Conservation (phyloP, 23 tunicate genomes). For the Clavelina lepadiformis region DNA sequence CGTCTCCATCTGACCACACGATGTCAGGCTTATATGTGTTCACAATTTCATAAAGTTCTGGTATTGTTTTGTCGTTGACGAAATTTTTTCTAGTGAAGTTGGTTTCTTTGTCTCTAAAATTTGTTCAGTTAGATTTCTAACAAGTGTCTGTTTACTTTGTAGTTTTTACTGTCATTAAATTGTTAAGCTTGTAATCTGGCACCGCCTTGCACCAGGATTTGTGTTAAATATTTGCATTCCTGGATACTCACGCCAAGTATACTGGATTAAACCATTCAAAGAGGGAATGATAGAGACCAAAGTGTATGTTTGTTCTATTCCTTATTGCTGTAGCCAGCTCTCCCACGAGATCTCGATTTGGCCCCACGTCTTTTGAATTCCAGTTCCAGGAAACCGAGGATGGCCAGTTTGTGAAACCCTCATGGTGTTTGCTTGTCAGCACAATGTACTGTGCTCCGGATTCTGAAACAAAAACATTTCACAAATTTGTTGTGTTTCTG, state of each 20-base stretch:
- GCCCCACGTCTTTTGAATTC: slow-evolving; percentile 79
- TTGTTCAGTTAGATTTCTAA: no score
- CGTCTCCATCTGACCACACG: slow-evolving; percentile 77
- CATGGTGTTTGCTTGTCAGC: slow-evolving; percentile 88
- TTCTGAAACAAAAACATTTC: slow-evolving; percentile 17
- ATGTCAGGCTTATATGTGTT: slow-evolving; percentile 77
- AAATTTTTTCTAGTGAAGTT: slow-evolving; percentile 48
- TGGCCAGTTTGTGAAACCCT: slow-evolving; percentile 90
- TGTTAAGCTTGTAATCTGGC: neutral
- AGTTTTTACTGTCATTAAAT: neutral
- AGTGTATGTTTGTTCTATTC: slow-evolving; percentile 38
- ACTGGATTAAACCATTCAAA: slow-evolving; percentile 88
- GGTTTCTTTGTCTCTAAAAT: slow-evolving; percentile 65
- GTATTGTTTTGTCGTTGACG: slow-evolving; percentile 52
- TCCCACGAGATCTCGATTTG: slow-evolving; percentile 78
- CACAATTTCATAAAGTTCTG: slow-evolving; percentile 81
- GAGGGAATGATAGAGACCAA: slow-evolving; percentile 78
- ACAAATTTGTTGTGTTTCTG: no score
- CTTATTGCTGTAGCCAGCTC: slow-evolving; percentile 64
- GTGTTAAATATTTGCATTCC: neutral
- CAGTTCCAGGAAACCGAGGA: slow-evolving; percentile 64
- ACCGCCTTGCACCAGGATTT: neutral
- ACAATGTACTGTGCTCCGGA: slow-evolving; percentile 88
- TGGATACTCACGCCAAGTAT: slow-evolving; percentile 26
- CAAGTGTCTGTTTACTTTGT: no score